A percentile compares a stretch with the other conserved stretches of the same genome.
These are phyloP conservation scores for Falcunculus frontatus DNA, from an alignment of 2,113 vertebrate species.

Conservation along the genomic window DNA sequence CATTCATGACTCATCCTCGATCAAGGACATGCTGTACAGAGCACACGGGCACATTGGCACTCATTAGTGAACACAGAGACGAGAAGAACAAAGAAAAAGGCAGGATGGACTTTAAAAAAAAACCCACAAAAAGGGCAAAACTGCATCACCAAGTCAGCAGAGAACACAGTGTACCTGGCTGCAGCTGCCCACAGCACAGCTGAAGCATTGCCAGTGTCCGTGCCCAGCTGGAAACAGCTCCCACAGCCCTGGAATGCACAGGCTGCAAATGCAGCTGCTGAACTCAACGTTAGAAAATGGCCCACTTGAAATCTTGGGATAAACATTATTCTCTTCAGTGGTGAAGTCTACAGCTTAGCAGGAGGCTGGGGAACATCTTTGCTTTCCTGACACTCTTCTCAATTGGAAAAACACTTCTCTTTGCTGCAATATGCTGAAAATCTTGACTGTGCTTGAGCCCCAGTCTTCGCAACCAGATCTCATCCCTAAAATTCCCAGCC, in stretches of 20 bases:
- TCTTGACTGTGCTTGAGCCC: background rate
- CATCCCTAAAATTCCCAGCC: background rate
- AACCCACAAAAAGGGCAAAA: background rate
- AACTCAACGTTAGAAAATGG: rapidly evolving
- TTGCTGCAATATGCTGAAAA: background rate
- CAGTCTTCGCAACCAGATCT: background rate
- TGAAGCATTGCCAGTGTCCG: background rate
- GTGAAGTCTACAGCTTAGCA: background rate
- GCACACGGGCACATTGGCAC: background rate
- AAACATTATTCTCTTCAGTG: background rate
- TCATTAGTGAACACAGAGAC: background rate
- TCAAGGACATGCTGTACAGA: background rate
- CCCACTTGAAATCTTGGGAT: background rate
- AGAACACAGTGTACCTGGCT: background rate
- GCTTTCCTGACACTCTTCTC: conserved; percentile 3
- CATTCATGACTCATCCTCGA: background rate
- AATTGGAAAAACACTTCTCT: background rate
- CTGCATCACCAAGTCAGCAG: background rate
- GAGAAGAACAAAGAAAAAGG: too few relatives aligned
- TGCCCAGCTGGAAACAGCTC: background rate
- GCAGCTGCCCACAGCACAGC: background rate
- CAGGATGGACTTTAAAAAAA: background rate
- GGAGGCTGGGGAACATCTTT: background rate
- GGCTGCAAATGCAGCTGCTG: background rate
- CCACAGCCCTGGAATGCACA: rapidly evolving